Evolutionary conservation across 2,797 vertebrate genomes (phyloP), one percentile per base, ranked within the genome.

Genomic region (Rhinatrema bivittatum): DNA sequence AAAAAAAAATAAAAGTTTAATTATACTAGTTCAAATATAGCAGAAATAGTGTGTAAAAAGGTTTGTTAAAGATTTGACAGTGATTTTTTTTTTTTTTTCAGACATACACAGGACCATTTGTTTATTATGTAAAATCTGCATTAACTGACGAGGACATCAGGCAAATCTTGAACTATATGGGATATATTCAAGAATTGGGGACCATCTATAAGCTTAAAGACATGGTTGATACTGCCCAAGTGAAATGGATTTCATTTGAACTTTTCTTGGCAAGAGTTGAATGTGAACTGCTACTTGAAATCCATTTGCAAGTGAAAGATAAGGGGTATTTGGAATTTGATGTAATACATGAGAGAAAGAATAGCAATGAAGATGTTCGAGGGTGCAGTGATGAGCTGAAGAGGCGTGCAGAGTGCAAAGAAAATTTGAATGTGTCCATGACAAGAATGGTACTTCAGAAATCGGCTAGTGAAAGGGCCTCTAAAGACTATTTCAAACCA

Each of bases 71-170:
- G n/a, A n/a, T n/a, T n/a, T 27, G 20, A 24, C 39, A 7, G 51
- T 43, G 3, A 10, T 24, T 35, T 27, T 46, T 33, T 51, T n/a
- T 19, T 29, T 17, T 60, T 32, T 60, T 64, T 32, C 39, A 99
- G 95, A 96, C 94, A 41, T 99, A 98, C 76, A 99, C 95, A 3
- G 95, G 95, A 41, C 89, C 94, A 11, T 99, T 96, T 34, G 94
- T 99, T 49, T 99, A 99, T 81, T 87, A 91, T 26, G 85, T 99
- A 23, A 93, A 94, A 78, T 89, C 93, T 15, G 84, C 91, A 6
- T 68, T 99, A 15, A 77, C 82, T 5, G 95, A 99, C 7, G 74
- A 85, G 5, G 93, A 97, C 44, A 81, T 98, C 34, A 84, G 76
- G 44, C 65, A 85, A 41, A 83, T 98, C 33, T 79, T 99, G 75